These are phyloP conservation scores for Cepphus grylle DNA, from an alignment of 2,113 vertebrate genomes.

Conservation along the genomic window DNA sequence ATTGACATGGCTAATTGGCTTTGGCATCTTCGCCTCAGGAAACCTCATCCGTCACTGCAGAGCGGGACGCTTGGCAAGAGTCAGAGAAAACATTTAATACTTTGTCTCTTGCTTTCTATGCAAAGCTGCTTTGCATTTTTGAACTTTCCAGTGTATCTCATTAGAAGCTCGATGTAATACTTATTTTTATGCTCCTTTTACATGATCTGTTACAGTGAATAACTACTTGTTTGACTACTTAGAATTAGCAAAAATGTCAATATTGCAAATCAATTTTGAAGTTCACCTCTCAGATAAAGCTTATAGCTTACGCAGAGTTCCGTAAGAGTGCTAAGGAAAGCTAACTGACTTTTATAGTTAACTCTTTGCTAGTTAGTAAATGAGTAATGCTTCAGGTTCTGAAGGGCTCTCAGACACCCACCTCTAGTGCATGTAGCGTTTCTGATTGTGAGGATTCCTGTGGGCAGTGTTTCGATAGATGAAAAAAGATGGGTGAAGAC, in stretches of 20 bases:
- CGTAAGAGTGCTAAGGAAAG: neutral
- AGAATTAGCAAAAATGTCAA: neutral
- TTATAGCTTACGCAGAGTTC: neutral
- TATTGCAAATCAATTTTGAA: neutral
- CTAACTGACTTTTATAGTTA: neutral
- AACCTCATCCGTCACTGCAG: constrained; percentile 68
- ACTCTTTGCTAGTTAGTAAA: neutral
- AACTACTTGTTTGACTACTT: neutral
- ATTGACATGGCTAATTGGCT: constrained; percentile 75
- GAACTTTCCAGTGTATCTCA: neutral
- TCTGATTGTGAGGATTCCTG: neutral
- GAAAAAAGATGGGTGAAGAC: neutral
- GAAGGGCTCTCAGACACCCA: neutral
- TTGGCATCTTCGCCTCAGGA: constrained; percentile 70
- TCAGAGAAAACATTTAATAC: constrained; percentile 60
- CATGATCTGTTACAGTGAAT: neutral
- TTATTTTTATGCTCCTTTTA: neutral
- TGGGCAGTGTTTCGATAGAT: neutral
- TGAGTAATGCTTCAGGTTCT: neutral
- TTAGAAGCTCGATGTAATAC: neutral
- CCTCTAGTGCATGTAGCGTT: neutral
- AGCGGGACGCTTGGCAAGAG: constrained; percentile 42
- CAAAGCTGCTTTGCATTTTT: constrained; percentile 27
- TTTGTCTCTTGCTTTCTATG: constrained; percentile 56
- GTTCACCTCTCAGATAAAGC: neutral